Base-by-base conservation (phyloP, 2,113 vertebrate genomes). In the Trogon melanurus region DNA sequence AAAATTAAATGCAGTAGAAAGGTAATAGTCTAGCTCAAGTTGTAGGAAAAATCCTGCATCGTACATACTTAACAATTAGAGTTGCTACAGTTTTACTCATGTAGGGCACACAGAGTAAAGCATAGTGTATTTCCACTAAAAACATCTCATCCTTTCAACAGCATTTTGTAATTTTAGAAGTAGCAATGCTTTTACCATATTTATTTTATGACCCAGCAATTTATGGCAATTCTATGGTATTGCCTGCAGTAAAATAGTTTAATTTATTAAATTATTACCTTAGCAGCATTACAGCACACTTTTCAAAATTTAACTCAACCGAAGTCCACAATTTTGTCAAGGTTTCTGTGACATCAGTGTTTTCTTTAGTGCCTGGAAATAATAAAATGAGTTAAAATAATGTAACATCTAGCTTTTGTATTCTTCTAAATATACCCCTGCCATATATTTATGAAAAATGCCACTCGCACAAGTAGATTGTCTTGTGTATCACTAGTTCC, bases 331-430 rank as follows among this genome's bases (percentile, higher is more conserved):
- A 82, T 81, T 98, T 98, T 72, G 93, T 97, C 79, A 99, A 98
- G 53, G 90, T 98, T 84, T 98, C 97, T 64, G 97, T 97, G 48
- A 97, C 98, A 29, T 8, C 53, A 75, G 70, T 6, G 51, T 99
- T 99, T 96, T 99, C 97, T 72, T 97, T 98, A 36, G 98, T 98
- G 62, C 98, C 99, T 99, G 61, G 53, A 91, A 76, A 79, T 75
- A 72, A 72, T 10, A 34, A 57, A 85, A 30, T 50, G 72, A 61
- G 6, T 94, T 62, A 84, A 56, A 82, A 82, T 41, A 57, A 74
- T 20, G 38, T 4, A 80, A 30, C 20, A 83, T 41, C 19, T 51
- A 54, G 26, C 6, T 82, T 74, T 64, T 10, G 1, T 25, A 36
- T 81, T 88, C 13, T 73, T 73, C 53, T 83, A 84, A 91, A 84